These are phyloP conservation scores for Gymnocheta viridis DNA, from an alignment of 2,888 invertebrate genomes.

Conservation along the genomic window DNA sequence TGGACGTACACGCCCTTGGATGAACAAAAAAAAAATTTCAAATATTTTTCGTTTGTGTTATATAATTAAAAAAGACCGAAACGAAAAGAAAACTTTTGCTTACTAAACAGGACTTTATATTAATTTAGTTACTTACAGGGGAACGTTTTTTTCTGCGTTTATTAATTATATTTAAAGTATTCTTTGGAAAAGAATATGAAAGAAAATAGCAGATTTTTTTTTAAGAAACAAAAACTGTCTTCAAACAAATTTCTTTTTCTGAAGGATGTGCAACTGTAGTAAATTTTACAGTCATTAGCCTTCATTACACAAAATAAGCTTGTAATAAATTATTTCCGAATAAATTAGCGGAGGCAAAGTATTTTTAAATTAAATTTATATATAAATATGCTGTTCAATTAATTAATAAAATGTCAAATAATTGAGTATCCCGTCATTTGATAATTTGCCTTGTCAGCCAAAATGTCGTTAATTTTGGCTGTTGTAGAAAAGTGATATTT, in stretches of 20 bases:
- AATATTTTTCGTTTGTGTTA: constrained; percentile 24
- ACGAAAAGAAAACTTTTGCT: constrained; percentile 4
- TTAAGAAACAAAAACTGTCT: constrained; percentile 18
- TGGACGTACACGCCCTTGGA: constrained; percentile 56
- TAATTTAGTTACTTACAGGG: constrained; percentile 4
- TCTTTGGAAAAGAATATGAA: neutral
- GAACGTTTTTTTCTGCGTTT: constrained; percentile 11
- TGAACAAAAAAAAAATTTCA: constrained; percentile 15
- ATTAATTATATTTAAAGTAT: constrained; percentile 51
- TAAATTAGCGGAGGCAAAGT: neutral
- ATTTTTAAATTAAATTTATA: neutral
- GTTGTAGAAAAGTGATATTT: neutral
- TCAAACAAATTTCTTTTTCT: constrained; percentile 38
- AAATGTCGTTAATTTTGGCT: neutral
- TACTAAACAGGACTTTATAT: constrained; percentile 1
- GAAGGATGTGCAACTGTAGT: constrained; percentile 58
- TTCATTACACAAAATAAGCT: constrained; percentile 24
- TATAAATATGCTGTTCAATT: constrained; percentile 39
- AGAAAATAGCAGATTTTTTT: neutral
- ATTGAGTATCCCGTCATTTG: constrained; percentile 51
- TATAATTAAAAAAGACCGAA: neutral
- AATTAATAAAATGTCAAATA: constrained; percentile 52
- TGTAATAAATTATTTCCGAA: constrained; percentile 51
- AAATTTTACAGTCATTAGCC: constrained; percentile 61
- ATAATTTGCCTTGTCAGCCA: neutral